Evolutionary conservation across 2,113 vertebrate genomes (phyloP).

Genomic region (Cygnus atratus): DNA sequence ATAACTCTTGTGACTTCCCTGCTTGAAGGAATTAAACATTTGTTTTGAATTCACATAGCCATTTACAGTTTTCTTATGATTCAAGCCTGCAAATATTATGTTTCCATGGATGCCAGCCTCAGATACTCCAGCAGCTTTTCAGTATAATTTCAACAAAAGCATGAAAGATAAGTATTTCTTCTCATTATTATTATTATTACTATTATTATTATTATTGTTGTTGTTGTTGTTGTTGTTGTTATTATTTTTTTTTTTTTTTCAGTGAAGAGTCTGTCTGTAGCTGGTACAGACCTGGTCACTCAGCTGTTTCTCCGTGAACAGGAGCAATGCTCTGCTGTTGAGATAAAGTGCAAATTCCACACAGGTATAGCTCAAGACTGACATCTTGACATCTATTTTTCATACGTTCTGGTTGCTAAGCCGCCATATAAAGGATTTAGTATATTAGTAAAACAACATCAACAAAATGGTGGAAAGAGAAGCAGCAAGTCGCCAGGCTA

Average conservation of each 20-base stretch:
- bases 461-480: not conserved
- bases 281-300: not conserved
- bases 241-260: not conserved
- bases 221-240: too few species aligned
- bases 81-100: conserved; percentile 48
- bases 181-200: not conserved
- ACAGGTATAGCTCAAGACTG: not conserved
- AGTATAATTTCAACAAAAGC: not conserved
- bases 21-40: not conserved
- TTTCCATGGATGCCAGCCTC: conserved; percentile 31
- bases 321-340: not conserved
- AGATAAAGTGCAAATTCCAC: not conserved
- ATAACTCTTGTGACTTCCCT: not conserved
- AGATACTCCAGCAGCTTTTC: not conserved
- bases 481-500: not conserved
- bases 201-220: too few species aligned
- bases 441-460: not conserved
- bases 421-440: not conserved
- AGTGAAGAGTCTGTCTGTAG: not conserved
- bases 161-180: not conserved
- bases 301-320: not conserved
- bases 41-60: not conserved
- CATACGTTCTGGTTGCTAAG: not conserved
- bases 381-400: not conserved
- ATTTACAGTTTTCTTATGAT: not conserved